Evolutionary conservation across 2,113 vertebrate genomes (phyloP).

Genomic region (Lucifuga dentata): DNA sequence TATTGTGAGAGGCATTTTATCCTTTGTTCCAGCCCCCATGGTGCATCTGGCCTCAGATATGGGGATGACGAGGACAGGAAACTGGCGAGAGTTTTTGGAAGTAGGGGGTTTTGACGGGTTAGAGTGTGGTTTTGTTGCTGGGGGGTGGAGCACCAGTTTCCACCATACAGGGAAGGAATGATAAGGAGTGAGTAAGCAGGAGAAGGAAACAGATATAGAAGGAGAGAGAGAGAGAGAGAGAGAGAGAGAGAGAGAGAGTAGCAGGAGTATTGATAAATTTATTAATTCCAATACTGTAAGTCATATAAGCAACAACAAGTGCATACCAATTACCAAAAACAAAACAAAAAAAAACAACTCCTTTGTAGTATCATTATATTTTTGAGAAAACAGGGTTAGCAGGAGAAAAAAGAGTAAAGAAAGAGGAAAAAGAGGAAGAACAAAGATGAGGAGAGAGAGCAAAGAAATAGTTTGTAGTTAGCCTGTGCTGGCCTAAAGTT

Average conservation of each 20-base stretch:
- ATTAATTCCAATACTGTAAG: too few species aligned
- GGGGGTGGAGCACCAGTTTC: conserved; percentile 68
- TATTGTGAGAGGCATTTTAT: conserved; percentile 84
- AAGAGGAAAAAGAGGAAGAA: conserved; percentile 5
- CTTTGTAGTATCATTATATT: conserved; percentile 34
- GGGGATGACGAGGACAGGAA: conserved; percentile 76
- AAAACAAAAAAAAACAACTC: too few species aligned
- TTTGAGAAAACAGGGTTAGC: conserved; percentile 8
- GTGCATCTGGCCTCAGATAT: conserved; percentile 85
- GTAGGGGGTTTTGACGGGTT: conserved; percentile 38
- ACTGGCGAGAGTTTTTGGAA: conserved; percentile 59
- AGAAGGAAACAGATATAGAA: conserved; percentile 65
- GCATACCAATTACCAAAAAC: conserved; percentile 37
- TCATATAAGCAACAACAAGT: conserved; percentile 1
- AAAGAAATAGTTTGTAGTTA: conserved; percentile 87
- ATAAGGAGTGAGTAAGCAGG: conserved; percentile 61
- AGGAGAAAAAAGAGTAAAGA: conserved; percentile 7
- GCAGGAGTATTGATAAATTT: too few species aligned
- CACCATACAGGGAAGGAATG: conserved; percentile 67
- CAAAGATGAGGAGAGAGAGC: conserved; percentile 24
- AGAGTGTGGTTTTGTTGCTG: conserved; percentile 61
- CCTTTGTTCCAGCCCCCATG: conserved; percentile 84
- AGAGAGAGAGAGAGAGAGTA: conserved; percentile 7
- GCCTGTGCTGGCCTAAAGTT: conserved; percentile 86
- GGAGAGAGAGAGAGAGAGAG: conserved; percentile 17